A percentile compares a stretch with the other conserved stretches of the same genome.
phyloP scores from a whole-genome alignment of 2,888 invertebrate species.

The Caenorhabditis angaria region DNA sequence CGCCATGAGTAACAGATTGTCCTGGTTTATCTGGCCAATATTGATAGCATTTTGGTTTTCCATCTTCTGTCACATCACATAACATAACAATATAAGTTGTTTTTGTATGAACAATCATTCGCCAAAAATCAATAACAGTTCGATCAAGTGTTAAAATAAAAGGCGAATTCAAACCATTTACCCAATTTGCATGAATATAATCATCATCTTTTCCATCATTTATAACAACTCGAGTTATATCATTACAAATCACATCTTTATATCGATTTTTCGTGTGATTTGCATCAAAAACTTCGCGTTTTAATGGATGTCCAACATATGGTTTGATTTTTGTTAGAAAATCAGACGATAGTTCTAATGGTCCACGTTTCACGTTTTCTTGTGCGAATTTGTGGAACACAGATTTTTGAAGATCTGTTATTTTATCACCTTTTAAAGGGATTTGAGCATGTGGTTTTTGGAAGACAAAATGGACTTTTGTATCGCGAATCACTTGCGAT shows the following conservation, averaged over 20 bases:
- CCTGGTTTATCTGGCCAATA: constrained; percentile 39
- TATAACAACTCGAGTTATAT: constrained; percentile 34
- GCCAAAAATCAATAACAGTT: constrained; percentile 37
- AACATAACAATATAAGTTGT: constrained; percentile 35
- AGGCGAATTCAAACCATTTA: constrained; percentile 29
- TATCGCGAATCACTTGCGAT: constrained; percentile 27
- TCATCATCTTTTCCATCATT: constrained; percentile 33
- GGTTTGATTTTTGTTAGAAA: constrained; percentile 31
- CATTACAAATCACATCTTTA: constrained; percentile 43
- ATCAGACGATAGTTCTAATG: constrained; percentile 22
- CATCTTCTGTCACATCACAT: constrained; percentile 37
- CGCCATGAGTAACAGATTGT: constrained; percentile 13
- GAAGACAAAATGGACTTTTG: constrained; percentile 24
- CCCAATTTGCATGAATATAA: constrained; percentile 45
- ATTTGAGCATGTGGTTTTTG: constrained; percentile 6
- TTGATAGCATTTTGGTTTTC: constrained; percentile 30
- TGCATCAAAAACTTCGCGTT: constrained; percentile 35
- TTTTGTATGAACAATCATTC: constrained; percentile 39
- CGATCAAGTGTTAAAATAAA: constrained; percentile 28
- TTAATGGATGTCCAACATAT: constrained; percentile 25
- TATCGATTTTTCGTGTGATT: constrained; percentile 42
- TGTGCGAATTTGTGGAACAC: constrained; percentile 32
- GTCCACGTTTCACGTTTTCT: constrained; percentile 29
- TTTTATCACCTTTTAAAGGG: constrained; percentile 32
- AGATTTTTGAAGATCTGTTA: constrained; percentile 27